A percentile compares a stretch with the other conserved stretches of the same genome.
These are phyloP conservation scores for Paramisgurnus dabryanus DNA, from an alignment of 2,113 vertebrate genomes.

Conservation along the genomic window DNA sequence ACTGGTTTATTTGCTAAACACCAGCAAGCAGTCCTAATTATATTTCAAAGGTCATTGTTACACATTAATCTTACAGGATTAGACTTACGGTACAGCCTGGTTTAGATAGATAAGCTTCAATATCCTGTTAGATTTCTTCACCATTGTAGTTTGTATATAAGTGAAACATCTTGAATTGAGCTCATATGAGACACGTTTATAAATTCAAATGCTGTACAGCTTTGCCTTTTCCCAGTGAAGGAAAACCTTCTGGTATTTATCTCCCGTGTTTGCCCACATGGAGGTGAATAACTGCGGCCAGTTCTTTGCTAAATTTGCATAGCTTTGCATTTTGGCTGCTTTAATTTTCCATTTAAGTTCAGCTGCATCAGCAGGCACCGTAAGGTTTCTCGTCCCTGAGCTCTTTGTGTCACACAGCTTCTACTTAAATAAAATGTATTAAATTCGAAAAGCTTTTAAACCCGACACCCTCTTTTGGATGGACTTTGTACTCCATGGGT, in stretches of 20 bases:
- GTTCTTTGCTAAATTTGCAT: slow-evolving; percentile 41
- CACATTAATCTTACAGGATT: background rate
- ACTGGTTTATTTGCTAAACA: too few species aligned
- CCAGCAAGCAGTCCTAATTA: too few species aligned
- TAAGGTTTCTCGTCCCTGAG: slow-evolving; percentile 52
- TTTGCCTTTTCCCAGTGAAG: too few species aligned
- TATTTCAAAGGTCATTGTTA: too few species aligned
- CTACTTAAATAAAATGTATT: slow-evolving; percentile 49
- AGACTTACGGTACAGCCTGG: background rate
- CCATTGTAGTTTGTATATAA: background rate
- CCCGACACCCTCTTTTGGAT: slow-evolving; percentile 48
- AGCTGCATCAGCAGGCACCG: slow-evolving; percentile 50
- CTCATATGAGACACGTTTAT: background rate
- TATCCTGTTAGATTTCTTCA: slow-evolving; percentile 4
- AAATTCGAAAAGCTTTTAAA: slow-evolving; percentile 28
- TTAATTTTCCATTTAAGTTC: slow-evolving; percentile 57
- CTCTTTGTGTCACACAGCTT: slow-evolving; percentile 24
- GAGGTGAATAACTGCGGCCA: slow-evolving; percentile 20
- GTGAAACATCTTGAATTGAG: background rate
- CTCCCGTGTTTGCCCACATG: slow-evolving; percentile 5
- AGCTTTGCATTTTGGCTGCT: slow-evolving; percentile 39
- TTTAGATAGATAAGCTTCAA: background rate
- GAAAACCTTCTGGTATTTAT: background rate
- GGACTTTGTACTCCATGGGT: slow-evolving; percentile 16
- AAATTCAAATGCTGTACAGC: background rate